These are phyloP conservation scores for Limanda limanda DNA, from an alignment of 2,113 vertebrate species.

Conservation along the genomic window DNA sequence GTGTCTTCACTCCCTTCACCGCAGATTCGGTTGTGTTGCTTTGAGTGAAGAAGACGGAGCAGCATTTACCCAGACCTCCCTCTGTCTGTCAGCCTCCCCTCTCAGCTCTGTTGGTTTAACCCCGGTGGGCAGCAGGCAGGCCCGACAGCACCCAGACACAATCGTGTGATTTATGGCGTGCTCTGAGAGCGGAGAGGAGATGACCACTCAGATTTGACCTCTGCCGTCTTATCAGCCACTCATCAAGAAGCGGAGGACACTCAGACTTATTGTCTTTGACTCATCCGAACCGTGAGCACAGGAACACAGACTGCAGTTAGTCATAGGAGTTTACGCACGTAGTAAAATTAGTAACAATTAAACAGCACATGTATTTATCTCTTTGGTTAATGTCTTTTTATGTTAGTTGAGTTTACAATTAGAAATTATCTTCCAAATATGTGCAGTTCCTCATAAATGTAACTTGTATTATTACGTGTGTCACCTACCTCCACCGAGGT, in stretches of 20 bases:
- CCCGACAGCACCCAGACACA: conserved; percentile 75
- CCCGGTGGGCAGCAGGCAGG: conserved; percentile 76
- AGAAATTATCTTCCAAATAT: background rate
- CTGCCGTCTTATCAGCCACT: conserved; percentile 70
- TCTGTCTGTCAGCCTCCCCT: conserved; percentile 69
- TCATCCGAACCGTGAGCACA: conserved; percentile 30
- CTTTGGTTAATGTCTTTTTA: background rate
- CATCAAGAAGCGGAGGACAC: conserved; percentile 71
- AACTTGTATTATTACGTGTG: no score
- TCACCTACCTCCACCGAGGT: no score
- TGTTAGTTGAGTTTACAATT: background rate
- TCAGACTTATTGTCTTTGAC: conserved; percentile 60
- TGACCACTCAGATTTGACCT: conserved; percentile 80
- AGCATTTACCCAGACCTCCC: conserved; percentile 68
- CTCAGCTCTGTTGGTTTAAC: conserved; percentile 83
- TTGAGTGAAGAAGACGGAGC: conserved; percentile 75
- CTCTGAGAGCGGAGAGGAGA: conserved; percentile 56
- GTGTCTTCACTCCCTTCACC: conserved; percentile 41
- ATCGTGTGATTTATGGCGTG: conserved; percentile 76
- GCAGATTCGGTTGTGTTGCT: conserved; percentile 53
- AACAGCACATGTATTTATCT: background rate
- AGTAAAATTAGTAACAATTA: background rate
- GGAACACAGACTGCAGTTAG: background rate
- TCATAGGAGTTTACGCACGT: background rate
- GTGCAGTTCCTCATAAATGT: no score